phyloP scores from a whole-genome alignment of 2,888 invertebrate species.

The Hedya salicella region DNA sequence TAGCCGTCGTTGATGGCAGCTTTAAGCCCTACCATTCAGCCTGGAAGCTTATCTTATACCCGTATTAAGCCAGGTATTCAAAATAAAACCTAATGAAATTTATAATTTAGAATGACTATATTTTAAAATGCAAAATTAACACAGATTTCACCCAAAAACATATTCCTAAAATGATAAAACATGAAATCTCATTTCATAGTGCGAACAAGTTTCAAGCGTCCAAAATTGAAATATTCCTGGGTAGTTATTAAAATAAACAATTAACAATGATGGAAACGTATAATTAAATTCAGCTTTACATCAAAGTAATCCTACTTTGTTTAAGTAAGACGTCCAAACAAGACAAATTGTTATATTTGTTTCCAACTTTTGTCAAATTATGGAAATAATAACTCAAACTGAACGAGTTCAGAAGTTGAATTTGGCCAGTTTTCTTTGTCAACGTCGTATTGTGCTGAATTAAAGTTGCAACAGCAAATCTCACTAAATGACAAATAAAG shows the following conservation, averaged over 20 bases:
- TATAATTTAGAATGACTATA: no score
- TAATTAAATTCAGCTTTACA: neutral
- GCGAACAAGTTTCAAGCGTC: neutral
- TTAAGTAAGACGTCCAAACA: slow-evolving; percentile 15
- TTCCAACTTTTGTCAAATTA: slow-evolving; percentile 20
- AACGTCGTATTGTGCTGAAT: neutral
- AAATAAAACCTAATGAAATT: no score
- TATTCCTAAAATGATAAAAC: no score
- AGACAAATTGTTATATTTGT: slow-evolving; percentile 18
- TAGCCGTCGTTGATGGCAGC: no score
- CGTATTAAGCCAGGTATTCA: no score
- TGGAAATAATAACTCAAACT: slow-evolving; percentile 24
- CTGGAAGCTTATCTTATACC: no score
- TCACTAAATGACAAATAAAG: neutral
- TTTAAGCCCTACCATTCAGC: no score
- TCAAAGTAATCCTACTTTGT: neutral
- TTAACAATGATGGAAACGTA: neutral
- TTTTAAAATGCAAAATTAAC: no score
- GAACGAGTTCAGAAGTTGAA: slow-evolving; percentile 20
- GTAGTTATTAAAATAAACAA: neutral
- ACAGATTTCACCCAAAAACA: no score
- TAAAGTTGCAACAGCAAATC: neutral
- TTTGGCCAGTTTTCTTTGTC: neutral
- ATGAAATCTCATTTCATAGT: no score
- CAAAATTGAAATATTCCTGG: no score